Conservation (phyloP, 2,113 vertebrate species). For the Pimephales promelas region DNA sequence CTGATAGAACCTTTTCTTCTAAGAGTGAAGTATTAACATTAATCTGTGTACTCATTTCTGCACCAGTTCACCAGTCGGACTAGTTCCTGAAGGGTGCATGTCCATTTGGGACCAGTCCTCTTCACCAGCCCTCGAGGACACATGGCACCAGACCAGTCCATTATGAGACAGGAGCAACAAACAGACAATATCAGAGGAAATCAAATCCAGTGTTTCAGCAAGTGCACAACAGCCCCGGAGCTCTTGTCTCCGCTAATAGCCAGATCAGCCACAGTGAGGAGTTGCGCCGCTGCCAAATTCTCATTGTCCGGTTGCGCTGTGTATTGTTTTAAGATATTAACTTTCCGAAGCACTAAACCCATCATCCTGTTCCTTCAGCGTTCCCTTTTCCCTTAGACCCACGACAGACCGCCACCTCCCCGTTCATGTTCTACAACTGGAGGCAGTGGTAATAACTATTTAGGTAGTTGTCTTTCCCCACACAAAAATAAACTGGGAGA, state of each 20-base stretch:
- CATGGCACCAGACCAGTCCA: constrained; percentile 60
- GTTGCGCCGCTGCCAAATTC: constrained; percentile 68
- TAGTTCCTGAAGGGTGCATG: too few species aligned
- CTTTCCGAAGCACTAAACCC: constrained; percentile 68
- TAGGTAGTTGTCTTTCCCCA: constrained; percentile 68
- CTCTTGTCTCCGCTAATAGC: not conserved
- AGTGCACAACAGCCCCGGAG: constrained; percentile 63
- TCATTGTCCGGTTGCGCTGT: constrained; percentile 67
- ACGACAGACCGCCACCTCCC: constrained; percentile 49
- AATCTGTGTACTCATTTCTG: not conserved
- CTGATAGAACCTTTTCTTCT: too few species aligned
- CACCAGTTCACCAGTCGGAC: too few species aligned
- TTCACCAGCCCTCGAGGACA: constrained; percentile 61
- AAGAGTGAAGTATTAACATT: not conserved
- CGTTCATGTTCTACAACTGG: constrained; percentile 70
- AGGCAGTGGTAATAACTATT: constrained; percentile 60
- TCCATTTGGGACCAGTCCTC: constrained; percentile 69
- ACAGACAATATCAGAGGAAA: constrained; percentile 63
- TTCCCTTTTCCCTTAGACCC: constrained; percentile 3
- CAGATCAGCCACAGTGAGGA: constrained; percentile 57
- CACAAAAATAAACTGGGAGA: constrained; percentile 73
- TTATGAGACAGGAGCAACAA: constrained; percentile 60
- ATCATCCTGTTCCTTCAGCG: constrained; percentile 36
- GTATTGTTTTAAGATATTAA: constrained; percentile 77
- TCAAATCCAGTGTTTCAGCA: constrained; percentile 58